Evolutionary conservation across 2,113 vertebrate species (phyloP), one percentile per base, ranked within the genome.

Genomic region (Fukomys damarensis): DNA sequence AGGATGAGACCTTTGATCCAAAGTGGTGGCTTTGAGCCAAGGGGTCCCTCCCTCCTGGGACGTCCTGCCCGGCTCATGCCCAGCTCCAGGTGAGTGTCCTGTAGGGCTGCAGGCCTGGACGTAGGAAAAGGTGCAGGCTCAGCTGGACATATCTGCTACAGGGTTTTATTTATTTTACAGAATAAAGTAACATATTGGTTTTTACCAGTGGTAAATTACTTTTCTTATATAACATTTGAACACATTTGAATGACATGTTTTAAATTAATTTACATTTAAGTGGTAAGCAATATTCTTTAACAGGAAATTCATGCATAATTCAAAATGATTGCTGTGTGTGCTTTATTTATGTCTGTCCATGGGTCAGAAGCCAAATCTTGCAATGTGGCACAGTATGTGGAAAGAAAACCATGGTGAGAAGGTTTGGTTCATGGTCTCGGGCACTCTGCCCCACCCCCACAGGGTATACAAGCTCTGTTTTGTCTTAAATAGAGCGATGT

Each of bases 221-320:
- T 93, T 94, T 83, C 59, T 91, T 82, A 86, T 38, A 61, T 77
- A 94, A 92, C 90, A 88, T 94, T 88, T 85, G 89, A 86, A 83
- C 32, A 59, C 26, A 30, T 49, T 63, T n/a, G 54, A 76, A 72
- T 76, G 85, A 26, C 83, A 70, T n/a, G 30, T 86, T 96, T 96
- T 91, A 80, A 92, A 82, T 88, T 66, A n/a, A 96, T 94, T 96
- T 91, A 85, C 65, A 54, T 81, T 86, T 46, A 77, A 93, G 95
- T 95, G 54, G 11, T 56, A 74, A 93, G 59, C 87, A 59, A 56
- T 74, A 76, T 86, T 80, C 79, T 94, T 96, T 89, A 96, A 56
- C 63, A 70, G 58, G 54, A 77, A 72, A 72, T 84, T 88, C 70
- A 66, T 95, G 96, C 90, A 81, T 59, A 70, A 95, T 88, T 87